Evolutionary conservation across 2,888 invertebrate genomes (phyloP).

Genomic region (Cristatella mucedo): DNA sequence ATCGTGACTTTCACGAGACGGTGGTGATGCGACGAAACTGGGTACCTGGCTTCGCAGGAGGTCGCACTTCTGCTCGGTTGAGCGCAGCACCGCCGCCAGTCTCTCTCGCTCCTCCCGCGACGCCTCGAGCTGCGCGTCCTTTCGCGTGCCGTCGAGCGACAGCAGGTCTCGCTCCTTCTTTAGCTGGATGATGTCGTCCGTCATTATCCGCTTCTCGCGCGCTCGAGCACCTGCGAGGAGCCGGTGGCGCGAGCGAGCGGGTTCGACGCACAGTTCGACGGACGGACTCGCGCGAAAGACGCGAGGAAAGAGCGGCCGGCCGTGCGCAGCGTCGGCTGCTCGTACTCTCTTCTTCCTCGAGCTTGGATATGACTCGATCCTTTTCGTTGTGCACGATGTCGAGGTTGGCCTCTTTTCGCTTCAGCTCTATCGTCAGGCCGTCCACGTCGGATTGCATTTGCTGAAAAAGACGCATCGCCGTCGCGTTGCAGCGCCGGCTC

Average conservation of each 20-base stretch:
- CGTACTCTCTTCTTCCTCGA: slow-evolving; percentile 23
- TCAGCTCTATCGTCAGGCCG: slow-evolving; percentile 22
- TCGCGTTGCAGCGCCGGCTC: no score
- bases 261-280: no score
- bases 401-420: slow-evolving; percentile 23
- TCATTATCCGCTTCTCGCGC: slow-evolving; percentile 28
- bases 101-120: slow-evolving; percentile 27
- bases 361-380: slow-evolving; percentile 17
- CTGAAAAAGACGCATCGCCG: slow-evolving; percentile 14
- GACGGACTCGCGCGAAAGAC: no score
- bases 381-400: slow-evolving; percentile 22
- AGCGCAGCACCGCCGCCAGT: slow-evolving; percentile 22
- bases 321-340: not conserved
- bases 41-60: slow-evolving; percentile 31
- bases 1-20: no score
- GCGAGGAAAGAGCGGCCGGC: no score
- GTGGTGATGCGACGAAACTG: no score
- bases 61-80: slow-evolving; percentile 26
- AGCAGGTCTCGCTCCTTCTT: slow-evolving; percentile 28
- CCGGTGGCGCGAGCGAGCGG: not conserved
- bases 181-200: slow-evolving; percentile 29
- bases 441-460: slow-evolving; percentile 31
- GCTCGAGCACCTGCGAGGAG: slow-evolving; percentile 8
- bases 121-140: slow-evolving; percentile 24
- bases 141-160: slow-evolving; percentile 20